Evolutionary conservation across 2,797 vertebrate species (phyloP), one percentile per base, ranked within the genome.

Genomic region (Coranthus polyacanthus): DNA sequence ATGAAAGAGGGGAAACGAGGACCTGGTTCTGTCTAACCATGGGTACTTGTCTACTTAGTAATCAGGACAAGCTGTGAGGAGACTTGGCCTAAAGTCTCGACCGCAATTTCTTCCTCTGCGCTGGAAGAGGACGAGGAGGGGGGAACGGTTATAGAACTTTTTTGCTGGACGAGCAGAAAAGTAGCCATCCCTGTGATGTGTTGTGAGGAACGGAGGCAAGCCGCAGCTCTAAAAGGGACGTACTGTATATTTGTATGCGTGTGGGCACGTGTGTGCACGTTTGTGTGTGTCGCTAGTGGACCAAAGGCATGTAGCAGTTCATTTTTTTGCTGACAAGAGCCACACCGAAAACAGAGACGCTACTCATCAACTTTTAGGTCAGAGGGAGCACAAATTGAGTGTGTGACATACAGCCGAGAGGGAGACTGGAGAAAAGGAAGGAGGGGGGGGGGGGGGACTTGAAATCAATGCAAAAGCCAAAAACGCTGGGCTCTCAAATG

Each of bases 11-110:
- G 58, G 66, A 85, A 85, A 84, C 43, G 2, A 72, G 72, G 56
- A 67, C 71, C 79, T 62, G 82, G 64, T 83, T 81, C 75, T 41
- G 45, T 84, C 88, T 73, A 68, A 86, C 75, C 82, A 57, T 63
- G 68, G 75, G 79, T 80, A 76, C 84, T 89, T 80, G 83, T 88
- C 84, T 85, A 78, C 84, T 82, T 83, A 78, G 83, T 90, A 91
- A 92, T 91, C 87, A 90, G 85, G 81, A 88, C 87, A 91, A 89
- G 89, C 84, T 91, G 89, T 85, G 73, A 73, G 64, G 75, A 86
- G 83, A 85, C 82, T 82, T 90, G 84, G 87, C 88, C 47, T 68
- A 55, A 78, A 83, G 50, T 54, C 68, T 61, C 20, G 24, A 89
- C 88, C 88, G 52, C 84, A 86, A 82, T 82, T 81, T 87, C 82